phyloP scores from a whole-genome alignment of 2,888 invertebrate species.

The Pollenia amentaria region DNA sequence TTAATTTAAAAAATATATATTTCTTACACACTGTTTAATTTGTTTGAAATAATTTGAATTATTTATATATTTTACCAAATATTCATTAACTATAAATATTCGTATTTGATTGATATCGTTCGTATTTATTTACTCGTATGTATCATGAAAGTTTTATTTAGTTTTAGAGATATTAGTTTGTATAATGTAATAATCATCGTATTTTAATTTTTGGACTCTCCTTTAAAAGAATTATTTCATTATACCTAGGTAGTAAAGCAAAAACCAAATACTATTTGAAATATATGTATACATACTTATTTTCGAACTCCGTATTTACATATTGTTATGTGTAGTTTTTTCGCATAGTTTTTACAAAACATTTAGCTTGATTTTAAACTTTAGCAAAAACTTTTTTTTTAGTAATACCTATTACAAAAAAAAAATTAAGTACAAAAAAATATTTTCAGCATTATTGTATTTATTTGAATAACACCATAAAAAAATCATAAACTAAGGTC shows the following conservation, averaged over 20 bases:
- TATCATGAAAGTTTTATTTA: slow-evolving; percentile 69
- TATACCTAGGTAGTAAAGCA: slow-evolving; percentile 4
- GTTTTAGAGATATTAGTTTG: slow-evolving; percentile 75
- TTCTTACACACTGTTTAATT: slow-evolving; percentile 63
- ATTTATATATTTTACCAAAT: slow-evolving; percentile 16
- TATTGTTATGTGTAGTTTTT: slow-evolving; percentile 67
- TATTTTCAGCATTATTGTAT: slow-evolving; percentile 37
- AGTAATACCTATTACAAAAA: slow-evolving; percentile 18
- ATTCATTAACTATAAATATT: slow-evolving; percentile 23
- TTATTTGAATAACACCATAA: not conserved
- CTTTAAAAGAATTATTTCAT: slow-evolving; percentile 6
- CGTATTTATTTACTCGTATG: not conserved
- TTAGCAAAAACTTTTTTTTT: slow-evolving; percentile 7
- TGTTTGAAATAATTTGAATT: slow-evolving; percentile 46
- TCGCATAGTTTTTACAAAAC: slow-evolving; percentile 32
- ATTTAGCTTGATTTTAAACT: slow-evolving; percentile 57
- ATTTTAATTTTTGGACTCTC: not conserved
- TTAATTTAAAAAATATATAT: slow-evolving; percentile 29
- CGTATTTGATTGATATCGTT: slow-evolving; percentile 36
- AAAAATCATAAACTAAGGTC: no score
- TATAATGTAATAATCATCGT: slow-evolving; percentile 57
- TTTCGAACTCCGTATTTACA: slow-evolving; percentile 23
- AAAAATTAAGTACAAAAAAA: slow-evolving; percentile 12
- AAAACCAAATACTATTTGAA: slow-evolving; percentile 9
- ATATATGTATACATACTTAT: slow-evolving; percentile 15